Conservation (phyloP, 2,113 vertebrate genomes). For the Microtus ochrogaster region DNA sequence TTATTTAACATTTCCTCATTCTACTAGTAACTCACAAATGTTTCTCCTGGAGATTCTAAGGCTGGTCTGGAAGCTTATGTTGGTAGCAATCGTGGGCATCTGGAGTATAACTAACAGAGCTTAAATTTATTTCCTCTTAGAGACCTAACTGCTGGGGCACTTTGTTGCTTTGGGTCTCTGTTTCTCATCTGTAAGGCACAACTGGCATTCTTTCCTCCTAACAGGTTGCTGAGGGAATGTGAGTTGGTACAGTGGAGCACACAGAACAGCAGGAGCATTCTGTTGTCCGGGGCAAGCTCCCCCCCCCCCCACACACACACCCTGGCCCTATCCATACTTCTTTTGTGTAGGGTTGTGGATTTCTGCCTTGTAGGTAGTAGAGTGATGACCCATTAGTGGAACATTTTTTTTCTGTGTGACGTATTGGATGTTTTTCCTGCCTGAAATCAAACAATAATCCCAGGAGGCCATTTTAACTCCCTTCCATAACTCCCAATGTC, state of each 20-base stretch:
- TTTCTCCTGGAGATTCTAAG: not conserved
- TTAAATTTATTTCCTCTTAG: not conserved
- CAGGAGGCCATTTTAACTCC: not conserved
- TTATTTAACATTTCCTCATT: not conserved
- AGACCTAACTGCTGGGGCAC: no score
- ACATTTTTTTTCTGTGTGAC: not conserved
- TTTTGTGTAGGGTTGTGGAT: not conserved
- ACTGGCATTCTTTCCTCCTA: rapidly evolving
- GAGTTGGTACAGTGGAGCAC: not conserved
- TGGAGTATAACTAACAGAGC: not conserved
- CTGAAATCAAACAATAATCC: not conserved
- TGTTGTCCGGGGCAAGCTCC: not conserved
- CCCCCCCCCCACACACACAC: rapidly evolving
- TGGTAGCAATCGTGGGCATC: not conserved
- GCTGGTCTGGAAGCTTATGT: not conserved
- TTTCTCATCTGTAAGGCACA: not conserved
- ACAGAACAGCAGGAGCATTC: not conserved
- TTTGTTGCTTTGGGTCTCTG: not conserved
- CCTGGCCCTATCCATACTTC: rapidly evolving
- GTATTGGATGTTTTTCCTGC: not conserved
- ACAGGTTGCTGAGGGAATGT: not conserved
- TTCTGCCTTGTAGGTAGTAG: not conserved
- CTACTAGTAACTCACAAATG: not conserved
- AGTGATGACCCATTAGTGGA: not conserved
- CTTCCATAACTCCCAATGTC: not conserved